Evolutionary conservation across 2,888 invertebrate species (phyloP).

Genomic region (Rhodophaea formosa): DNA sequence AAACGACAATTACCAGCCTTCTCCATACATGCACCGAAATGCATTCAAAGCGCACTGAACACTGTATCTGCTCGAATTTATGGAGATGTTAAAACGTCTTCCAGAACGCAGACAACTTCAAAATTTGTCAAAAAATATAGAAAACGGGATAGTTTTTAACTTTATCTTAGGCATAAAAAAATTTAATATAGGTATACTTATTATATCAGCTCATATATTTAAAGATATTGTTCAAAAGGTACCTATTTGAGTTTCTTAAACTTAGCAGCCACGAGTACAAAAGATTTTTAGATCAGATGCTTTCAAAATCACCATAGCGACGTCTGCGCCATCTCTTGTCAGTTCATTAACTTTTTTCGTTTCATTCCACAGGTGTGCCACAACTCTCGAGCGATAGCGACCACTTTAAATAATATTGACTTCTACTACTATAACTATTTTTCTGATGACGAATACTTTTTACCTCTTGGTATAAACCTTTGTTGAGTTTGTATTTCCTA

Average conservation of each 20-base stretch:
- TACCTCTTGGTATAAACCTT: too few species aligned
- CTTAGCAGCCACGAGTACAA: slow-evolving; percentile 25
- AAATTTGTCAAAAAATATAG: too few species aligned
- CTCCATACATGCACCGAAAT: slow-evolving; percentile 6
- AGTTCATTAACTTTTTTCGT: slow-evolving; percentile 69
- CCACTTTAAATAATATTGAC: too few species aligned
- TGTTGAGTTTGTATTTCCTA: too few species aligned
- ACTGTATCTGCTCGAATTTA: neutral
- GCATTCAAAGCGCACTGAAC: slow-evolving; percentile 10
- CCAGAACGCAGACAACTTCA: too few species aligned
- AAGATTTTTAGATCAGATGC: slow-evolving; percentile 32
- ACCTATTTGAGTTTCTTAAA: neutral
- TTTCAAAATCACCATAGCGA: slow-evolving; percentile 56
- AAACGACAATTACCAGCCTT: slow-evolving; percentile 7
- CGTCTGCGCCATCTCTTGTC: slow-evolving; percentile 57
- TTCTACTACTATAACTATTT: too few species aligned
- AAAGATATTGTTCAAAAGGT: too few species aligned
- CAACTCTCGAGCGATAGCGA: slow-evolving; percentile 21
- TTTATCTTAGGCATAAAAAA: too few species aligned
- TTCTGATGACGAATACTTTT: neutral
- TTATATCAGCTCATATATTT: too few species aligned
- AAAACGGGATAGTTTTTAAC: too few species aligned
- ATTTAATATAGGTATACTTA: too few species aligned
- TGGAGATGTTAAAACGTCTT: neutral
- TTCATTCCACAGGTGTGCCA: slow-evolving; percentile 34